Conservation (phyloP, 2,113 vertebrate genomes). For the Neoarius graeffei region DNA sequence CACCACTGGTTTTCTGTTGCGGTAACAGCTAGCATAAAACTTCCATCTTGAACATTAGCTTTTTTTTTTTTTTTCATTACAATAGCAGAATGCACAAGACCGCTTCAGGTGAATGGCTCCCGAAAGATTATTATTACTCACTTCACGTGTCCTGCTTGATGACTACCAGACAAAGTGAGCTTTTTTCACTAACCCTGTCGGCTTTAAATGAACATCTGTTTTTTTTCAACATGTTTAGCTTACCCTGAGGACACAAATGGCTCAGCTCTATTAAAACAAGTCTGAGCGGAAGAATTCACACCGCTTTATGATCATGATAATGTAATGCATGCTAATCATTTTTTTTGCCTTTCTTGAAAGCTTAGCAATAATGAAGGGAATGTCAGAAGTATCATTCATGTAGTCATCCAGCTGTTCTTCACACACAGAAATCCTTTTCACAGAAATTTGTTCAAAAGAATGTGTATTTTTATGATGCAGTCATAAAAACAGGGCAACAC, state of each 20-base stretch:
- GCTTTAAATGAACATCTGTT: slow-evolving; percentile 49
- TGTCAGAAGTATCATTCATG: neutral
- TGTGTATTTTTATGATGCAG: neutral
- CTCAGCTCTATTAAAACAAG: slow-evolving; percentile 15
- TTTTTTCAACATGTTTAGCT: slow-evolving; percentile 45
- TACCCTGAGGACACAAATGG: slow-evolving; percentile 8
- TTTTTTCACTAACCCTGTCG: slow-evolving; percentile 11
- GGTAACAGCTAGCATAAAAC: slow-evolving; percentile 11
- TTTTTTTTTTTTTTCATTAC: neutral
- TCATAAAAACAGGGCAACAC: too few species aligned
- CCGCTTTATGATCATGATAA: neutral
- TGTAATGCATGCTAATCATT: neutral
- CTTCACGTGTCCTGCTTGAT: slow-evolving; percentile 46
- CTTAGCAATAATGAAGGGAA: neutral
- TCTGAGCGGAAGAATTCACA: slow-evolving; percentile 21
- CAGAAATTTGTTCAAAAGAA: neutral
- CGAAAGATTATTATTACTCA: slow-evolving; percentile 35
- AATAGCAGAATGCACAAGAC: neutral
- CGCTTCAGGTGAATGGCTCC: slow-evolving; percentile 27
- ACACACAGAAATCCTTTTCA: neutral
- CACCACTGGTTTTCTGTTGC: neutral
- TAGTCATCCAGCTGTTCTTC: neutral
- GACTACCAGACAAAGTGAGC: slow-evolving; percentile 43
- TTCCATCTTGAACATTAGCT: neutral
- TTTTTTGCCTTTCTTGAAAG: neutral